These are phyloP conservation scores for Ianthella basta DNA, from an alignment of 37 sponge, comb jelly and placozoan species.

Conservation along the genomic window DNA sequence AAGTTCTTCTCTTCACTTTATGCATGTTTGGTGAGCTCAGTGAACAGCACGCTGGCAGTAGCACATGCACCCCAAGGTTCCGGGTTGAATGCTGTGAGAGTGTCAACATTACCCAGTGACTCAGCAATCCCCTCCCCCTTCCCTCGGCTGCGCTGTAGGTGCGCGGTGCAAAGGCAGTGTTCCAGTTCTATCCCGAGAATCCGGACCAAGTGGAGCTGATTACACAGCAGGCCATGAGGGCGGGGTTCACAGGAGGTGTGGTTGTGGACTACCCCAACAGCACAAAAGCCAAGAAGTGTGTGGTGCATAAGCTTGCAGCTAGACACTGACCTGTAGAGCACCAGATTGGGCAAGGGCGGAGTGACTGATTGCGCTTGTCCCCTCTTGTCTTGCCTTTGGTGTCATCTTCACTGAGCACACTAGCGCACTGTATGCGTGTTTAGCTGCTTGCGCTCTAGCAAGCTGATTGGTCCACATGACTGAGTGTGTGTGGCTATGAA, in stretches of 20 bases:
- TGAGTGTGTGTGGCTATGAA: neutral
- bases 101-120: too few species aligned
- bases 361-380: conserved; percentile 9
- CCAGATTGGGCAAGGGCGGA: neutral
- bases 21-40: conserved; percentile 76
- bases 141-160: conserved; percentile 39
- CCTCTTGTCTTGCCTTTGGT: neutral
- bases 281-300: conserved; percentile 96
- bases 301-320: neutral
- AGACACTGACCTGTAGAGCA: too few species aligned
- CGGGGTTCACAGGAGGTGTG: conserved; percentile 98
- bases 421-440: too few species aligned
- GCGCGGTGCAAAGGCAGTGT: conserved; percentile 92
- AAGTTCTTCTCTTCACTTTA: conserved; percentile 91
- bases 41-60: too few species aligned
- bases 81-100: too few species aligned
- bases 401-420: neutral
- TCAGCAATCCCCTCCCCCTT: neutral
- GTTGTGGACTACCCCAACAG: conserved; percentile 98
- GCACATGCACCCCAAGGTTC: too few species aligned
- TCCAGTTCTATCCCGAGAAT: conserved; percentile 99
- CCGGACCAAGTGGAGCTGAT: conserved; percentile 95
- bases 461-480: neutral
- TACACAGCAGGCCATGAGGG: conserved; percentile 94
- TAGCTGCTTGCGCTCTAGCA: too few species aligned